These are phyloP conservation scores for Peucedramus taeniatus DNA, from an alignment of 2,113 vertebrate genomes.

Conservation along the genomic window DNA sequence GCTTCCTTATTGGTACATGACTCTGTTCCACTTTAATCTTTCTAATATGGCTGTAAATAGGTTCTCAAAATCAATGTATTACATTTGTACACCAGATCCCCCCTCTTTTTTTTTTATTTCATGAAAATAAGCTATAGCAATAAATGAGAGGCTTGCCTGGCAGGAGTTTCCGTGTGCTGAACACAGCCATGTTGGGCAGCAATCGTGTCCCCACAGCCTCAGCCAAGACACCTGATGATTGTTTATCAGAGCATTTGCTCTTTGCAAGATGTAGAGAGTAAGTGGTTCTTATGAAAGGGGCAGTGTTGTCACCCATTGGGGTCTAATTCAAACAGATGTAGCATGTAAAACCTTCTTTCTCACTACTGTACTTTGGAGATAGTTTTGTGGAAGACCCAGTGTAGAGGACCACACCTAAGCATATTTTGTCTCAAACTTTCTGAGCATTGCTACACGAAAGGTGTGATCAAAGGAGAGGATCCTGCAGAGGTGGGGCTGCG, in stretches of 20 bases:
- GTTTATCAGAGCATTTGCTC: neutral
- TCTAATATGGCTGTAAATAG: neutral
- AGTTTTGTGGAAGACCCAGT: neutral
- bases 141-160: neutral
- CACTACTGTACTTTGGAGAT: neutral
- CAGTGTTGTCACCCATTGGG: neutral
- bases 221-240: neutral
- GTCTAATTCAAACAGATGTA: rapidly evolving
- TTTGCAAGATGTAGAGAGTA: neutral
- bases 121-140: neutral
- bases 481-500: neutral
- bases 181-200: neutral
- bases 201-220: neutral
- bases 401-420: neutral
- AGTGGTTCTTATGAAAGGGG: neutral
- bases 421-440: neutral
- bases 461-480: neutral
- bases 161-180: neutral
- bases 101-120: neutral
- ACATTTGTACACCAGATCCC: neutral
- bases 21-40: neutral
- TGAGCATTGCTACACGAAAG: neutral
- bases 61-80: neutral
- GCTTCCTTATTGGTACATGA: neutral
- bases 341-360: neutral